phyloP scores from a whole-genome alignment of 1,140 invertebrate species.

The Gonioctena quinquepunctata region DNA sequence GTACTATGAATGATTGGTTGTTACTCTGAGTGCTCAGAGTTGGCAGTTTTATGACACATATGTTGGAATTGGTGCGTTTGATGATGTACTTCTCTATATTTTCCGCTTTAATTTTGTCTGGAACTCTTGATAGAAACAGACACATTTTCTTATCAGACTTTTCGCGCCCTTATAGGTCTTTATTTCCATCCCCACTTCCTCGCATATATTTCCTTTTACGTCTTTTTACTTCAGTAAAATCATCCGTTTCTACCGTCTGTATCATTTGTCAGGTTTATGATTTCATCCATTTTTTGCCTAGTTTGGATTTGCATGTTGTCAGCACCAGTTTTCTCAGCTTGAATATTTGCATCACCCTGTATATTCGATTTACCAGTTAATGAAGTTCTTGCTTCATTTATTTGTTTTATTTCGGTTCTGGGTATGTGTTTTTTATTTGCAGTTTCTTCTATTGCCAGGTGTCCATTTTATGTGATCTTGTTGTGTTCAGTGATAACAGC shows the following conservation, averaged over 20 bases:
- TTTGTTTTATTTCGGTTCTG: too few species aligned
- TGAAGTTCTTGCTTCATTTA: too few species aligned
- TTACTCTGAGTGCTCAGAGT: not conserved
- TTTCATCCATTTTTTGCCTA: not conserved
- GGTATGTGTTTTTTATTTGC: too few species aligned
- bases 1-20: not conserved
- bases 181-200: not conserved
- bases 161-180: not conserved
- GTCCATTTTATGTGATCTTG: too few species aligned
- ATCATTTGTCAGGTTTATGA: not conserved
- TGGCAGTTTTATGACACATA: not conserved
- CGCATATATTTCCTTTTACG: not conserved
- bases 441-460: too few species aligned
- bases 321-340: not conserved
- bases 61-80: not conserved
- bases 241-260: not conserved
- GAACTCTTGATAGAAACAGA: not conserved
- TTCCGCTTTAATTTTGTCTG: not conserved
- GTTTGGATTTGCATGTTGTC: not conserved
- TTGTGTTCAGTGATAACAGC: too few species aligned
- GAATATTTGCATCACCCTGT: not conserved
- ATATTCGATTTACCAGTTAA: not conserved
- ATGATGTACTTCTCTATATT: not conserved
- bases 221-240: not conserved
- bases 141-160: not conserved